Evolutionary conservation across 2,888 invertebrate species (phyloP).

Genomic region (Calameuta idolon): DNA sequence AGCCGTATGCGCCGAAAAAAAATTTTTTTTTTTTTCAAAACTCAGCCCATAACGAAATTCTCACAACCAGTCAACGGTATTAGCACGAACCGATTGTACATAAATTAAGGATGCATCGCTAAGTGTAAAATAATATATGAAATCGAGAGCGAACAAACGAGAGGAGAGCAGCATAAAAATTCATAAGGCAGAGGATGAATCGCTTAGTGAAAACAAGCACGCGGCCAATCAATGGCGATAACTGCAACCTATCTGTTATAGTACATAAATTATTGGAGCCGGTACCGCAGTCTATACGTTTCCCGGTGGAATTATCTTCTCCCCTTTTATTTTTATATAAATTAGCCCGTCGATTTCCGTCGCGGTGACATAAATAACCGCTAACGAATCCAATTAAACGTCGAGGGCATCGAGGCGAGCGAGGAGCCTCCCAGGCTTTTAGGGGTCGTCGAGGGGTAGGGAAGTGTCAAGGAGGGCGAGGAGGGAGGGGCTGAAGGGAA

Average conservation of each 20-base stretch:
- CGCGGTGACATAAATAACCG: constrained; percentile 45
- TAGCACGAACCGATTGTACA: neutral
- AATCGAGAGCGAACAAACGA: neutral
- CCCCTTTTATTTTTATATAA: neutral
- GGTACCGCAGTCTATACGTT: neutral
- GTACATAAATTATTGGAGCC: neutral
- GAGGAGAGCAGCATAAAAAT: neutral
- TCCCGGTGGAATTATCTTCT: neutral
- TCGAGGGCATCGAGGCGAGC: constrained; percentile 36
- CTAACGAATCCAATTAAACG: constrained; percentile 56
- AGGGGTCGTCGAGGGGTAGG: neutral
- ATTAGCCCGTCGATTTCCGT: constrained; percentile 10
- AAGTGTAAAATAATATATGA: neutral
- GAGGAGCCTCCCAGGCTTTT: constrained; percentile 21
- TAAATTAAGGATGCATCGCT: neutral
- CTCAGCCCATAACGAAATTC: neutral
- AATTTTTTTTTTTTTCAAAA: too few relatives aligned
- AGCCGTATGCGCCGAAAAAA: too few relatives aligned
- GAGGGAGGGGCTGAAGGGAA: constrained; percentile 15
- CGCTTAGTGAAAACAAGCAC: neutral
- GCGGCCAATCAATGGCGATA: neutral
- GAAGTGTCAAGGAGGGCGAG: neutral
- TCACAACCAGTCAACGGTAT: neutral
- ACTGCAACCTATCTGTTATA: neutral
- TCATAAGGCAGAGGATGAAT: neutral